Evolutionary conservation across 2,113 vertebrate species (phyloP), one percentile per base, ranked within the genome.

Genomic region (Eulemur macaco): DNA sequence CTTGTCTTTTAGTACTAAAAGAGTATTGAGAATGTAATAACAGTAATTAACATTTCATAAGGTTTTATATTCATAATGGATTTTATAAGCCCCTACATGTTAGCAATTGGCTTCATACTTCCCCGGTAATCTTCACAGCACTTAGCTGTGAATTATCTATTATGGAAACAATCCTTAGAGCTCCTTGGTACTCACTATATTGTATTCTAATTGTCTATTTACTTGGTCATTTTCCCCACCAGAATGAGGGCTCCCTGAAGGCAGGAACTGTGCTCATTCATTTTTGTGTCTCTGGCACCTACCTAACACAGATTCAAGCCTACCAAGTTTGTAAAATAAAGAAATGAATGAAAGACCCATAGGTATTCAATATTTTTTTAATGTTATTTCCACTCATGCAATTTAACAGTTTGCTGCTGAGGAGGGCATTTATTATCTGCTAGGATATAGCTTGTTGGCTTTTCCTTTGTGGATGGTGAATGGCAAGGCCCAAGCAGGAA

Each of bases 381-480:
- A 31, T 86, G 64, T 80, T 69, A 68, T 69, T 89, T 96, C n/a
- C 39, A 58, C 13, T 42, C 56, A n/a, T 8, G 8, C 7, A n/a
- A 25, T 91, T 69, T 74, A 82, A 84, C 56, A 92, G 47, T 73
- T 95, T 91, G 21, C 58, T 34, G 29, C 63, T 86, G 42, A 64
- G 94, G 20, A 78, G 34, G 5, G 17, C 17, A 34, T 83, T 94
- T 87, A 39, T 83, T 94, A 50, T 96, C 74, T n/a, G 12, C 63
- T 60, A 58, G 20, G 12, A 58, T 39, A 23, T n/a, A 54, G 52
- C 42, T 73, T 76, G 31, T 84, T 93, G 25, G 1, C 76, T 74
- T 95, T 91, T 88, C 78, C 63, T 97, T 76, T 73, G 69, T 94
- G 39, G 78, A 37, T 96, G 45, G 47, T 76, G 34, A 97, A 77